Base-by-base conservation (phyloP, 2,113 vertebrate species). In the Notiomystis cincta region DNA sequence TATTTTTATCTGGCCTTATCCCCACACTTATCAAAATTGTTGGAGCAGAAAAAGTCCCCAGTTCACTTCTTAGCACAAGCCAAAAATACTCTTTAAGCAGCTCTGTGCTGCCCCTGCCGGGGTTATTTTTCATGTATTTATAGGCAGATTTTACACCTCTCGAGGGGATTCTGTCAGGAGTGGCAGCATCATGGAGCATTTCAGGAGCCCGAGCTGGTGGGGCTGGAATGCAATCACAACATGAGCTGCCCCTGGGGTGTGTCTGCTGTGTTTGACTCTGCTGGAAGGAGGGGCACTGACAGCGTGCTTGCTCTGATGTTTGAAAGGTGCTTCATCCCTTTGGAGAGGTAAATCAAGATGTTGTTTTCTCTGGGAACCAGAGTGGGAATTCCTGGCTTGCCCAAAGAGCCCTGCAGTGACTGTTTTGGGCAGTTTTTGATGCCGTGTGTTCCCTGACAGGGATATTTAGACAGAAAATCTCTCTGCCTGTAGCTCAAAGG, bases 391-490 rank as follows among this genome's bases (percentile, higher is more conserved):
- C 27, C 48, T 2, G 1, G 9, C 25, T 14, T 82, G 5, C 53
- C 23, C 5, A 1, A 8, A 1, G 47, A 7, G 82, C 16, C 42
- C 51, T 30, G 47, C 57, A 58, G 51, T 2, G 33, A 1, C 45
- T 3, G 3, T 8, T 64, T 11, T 22, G 3, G 80, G 42, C 6
- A 4, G 51, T 0, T 54, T 54, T 28, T 22, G 38, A 15, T 8
- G 13, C 23, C 0, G 0, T 40, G 15, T 1, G 2, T 50, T 10
- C 5, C 0, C 0, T 22, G n/a, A 15, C 9, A 2, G 82, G 33
- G 69, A 5, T 27, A 1, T 18, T 11, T 35, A 78, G n/a, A 3
- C 27, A 81, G 85, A 23, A 60, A 56, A 51, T 6, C n/a, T 24
- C 6, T 30, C 38, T 13, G 11, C 27, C 56, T 10, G 57, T 27